Base-by-base conservation (phyloP, 2,797 vertebrate species). In the Diglossa cyanea region DNA sequence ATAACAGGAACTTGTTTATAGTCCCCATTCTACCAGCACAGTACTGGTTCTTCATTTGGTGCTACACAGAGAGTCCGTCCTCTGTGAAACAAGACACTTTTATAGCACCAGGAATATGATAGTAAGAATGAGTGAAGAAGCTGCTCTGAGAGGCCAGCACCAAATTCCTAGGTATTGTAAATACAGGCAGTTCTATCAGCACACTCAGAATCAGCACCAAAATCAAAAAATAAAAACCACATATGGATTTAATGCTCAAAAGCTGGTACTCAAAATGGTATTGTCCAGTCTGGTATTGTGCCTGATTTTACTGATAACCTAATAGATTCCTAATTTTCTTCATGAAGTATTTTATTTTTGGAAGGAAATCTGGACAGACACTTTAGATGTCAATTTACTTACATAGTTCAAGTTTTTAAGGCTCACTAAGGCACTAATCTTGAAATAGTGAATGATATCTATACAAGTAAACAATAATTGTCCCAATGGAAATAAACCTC, bases 51-150 rank as follows among this genome's bases (percentile, higher is more conserved):
- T 86, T 71, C 57, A 72, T 53, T 57, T 47, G 68, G 17, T 66
- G 23, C 26, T 73, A 17, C 20, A 53, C 4, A 33, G 50, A 33
- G 48, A 81, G 28, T 21, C 17, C 68, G 16, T 68, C 11, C n/a
- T 68, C 20, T 15, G 31, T 0, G 2, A 53, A 71, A 57, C 4
- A 13, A 35, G 30, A 19, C 10, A 23, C 6, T 40, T 70, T 21
- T 24, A 5, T 31, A 42, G 24, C 17, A 47, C 1, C 25, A 54
- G 11, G 5, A 50, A 30, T 2, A 21, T 0, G 3, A 24, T 4
- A 50, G 4, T 12, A 42, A 82, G 14, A 58, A 24, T 40, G 21
- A 67, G 8, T 28, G 18, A 15, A 72, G 26, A 55, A 76, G 79
- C 21, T 60, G 6, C 15, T 90, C 21, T 48, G 35, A 88, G 67